Conservation (phyloP, 92 coral and sea anemone genomes). For the Siderastrea siderea region DNA sequence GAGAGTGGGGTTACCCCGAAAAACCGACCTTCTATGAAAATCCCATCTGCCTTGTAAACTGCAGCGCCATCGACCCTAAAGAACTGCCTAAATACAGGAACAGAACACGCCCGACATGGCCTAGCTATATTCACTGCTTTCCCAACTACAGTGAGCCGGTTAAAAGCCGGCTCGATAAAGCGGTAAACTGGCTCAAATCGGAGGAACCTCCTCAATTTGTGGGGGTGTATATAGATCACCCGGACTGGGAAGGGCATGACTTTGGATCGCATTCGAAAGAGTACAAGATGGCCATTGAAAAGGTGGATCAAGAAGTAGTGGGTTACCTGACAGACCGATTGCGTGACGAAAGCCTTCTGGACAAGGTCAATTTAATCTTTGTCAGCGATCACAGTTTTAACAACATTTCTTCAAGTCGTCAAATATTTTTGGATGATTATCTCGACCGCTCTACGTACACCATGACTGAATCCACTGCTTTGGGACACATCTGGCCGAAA, state of each 20-base stretch:
- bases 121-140: slow-evolving; percentile 50
- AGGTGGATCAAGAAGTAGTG: slow-evolving; percentile 69
- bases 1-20: slow-evolving; percentile 20
- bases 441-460: slow-evolving; percentile 50
- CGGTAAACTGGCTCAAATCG: slow-evolving; percentile 69
- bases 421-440: slow-evolving; percentile 47
- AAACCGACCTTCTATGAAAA: slow-evolving; percentile 51
- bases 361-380: slow-evolving; percentile 75
- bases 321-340: slow-evolving; percentile 69
- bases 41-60: slow-evolving; percentile 46
- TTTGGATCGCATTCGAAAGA: slow-evolving; percentile 59
- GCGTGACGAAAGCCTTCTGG: slow-evolving; percentile 55
- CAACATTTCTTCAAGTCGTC: slow-evolving; percentile 46
- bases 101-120: slow-evolving; percentile 18
- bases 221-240: slow-evolving; percentile 70
- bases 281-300: slow-evolving; percentile 51
- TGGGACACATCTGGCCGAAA: slow-evolving; percentile 74
- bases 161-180: slow-evolving; percentile 53
- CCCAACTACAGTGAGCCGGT: slow-evolving; percentile 65
- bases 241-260: slow-evolving; percentile 79
- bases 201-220: slow-evolving; percentile 72
- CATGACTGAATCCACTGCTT: slow-evolving; percentile 13
- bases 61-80: slow-evolving; percentile 57
- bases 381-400: slow-evolving; percentile 84
- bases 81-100: slow-evolving; percentile 53